phyloP scores from a whole-genome alignment of 2,888 invertebrate genomes.

The Xylota segnis region DNA sequence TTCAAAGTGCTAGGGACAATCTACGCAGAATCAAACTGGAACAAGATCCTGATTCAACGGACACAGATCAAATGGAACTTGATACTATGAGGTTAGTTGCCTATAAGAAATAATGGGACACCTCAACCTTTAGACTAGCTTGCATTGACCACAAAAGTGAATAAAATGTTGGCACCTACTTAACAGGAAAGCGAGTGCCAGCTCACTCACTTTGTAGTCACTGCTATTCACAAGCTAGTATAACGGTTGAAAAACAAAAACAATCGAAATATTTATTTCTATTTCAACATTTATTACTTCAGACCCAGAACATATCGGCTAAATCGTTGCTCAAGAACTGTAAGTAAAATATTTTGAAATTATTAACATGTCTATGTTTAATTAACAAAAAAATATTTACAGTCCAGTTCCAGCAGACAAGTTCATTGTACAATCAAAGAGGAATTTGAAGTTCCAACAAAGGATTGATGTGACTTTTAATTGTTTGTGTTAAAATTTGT shows the following conservation, averaged over 20 bases:
- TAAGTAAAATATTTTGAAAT: background rate
- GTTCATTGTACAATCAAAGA: conserved; percentile 9
- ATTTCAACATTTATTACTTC: background rate
- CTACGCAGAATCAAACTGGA: conserved; percentile 78
- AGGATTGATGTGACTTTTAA: conserved; percentile 40
- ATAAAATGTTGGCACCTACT: too few species aligned
- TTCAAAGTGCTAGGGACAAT: conserved; percentile 80
- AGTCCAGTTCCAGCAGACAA: conserved; percentile 10
- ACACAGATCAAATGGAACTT: conserved; percentile 24
- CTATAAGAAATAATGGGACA: background rate
- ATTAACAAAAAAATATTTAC: background rate
- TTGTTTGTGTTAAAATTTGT: background rate
- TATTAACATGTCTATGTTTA: too few species aligned
- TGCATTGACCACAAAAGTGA: too few species aligned
- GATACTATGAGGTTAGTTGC: conserved; percentile 51
- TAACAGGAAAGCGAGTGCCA: too few species aligned
- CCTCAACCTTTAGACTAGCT: too few species aligned
- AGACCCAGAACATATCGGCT: conserved; percentile 19
- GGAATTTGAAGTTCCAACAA: conserved; percentile 55
- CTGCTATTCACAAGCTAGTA: too few species aligned
- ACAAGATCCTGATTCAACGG: background rate
- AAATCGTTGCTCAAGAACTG: background rate
- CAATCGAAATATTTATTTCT: too few species aligned
- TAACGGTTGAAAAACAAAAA: too few species aligned
- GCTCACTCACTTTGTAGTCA: too few species aligned